Percentiles rank a stretch among this genome's conserved stretches.
Evolutionary conservation across 2,113 vertebrate species (phyloP).

Genomic region (Etheostoma cragini): DNA sequence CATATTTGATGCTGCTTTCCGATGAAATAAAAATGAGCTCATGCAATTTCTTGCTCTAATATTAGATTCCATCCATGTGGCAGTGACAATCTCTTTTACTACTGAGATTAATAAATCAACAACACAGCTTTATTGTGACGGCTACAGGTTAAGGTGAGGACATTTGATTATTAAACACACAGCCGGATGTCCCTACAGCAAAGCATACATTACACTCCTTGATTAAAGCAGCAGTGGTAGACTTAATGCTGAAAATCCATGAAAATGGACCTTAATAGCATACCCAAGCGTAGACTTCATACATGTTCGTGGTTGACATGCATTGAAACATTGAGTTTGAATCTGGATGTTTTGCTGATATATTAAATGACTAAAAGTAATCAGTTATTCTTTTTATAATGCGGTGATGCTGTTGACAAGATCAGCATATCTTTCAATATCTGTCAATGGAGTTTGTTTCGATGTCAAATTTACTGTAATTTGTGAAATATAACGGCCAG

Average conservation of each 20-base stretch:
- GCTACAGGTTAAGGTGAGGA: constrained; percentile 55
- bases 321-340: neutral
- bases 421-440: neutral
- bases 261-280: neutral
- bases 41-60: constrained; percentile 13
- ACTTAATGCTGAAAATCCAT: neutral
- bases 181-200: constrained; percentile 26
- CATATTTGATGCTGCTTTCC: constrained; percentile 32
- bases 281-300: constrained; percentile 29
- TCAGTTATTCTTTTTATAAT: constrained; percentile 18
- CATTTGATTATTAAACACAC: constrained; percentile 52
- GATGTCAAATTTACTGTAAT: neutral
- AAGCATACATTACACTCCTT: constrained; percentile 14
- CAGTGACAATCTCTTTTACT: constrained; percentile 43
- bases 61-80: constrained; percentile 24
- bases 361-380: constrained; percentile 5
- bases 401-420: constrained; percentile 5
- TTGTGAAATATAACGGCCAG: constrained; percentile 25
- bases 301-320: neutral
- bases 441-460: neutral
- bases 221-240: neutral
- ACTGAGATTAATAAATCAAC: constrained; percentile 38
- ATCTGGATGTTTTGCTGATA: constrained; percentile 19
- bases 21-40: constrained; percentile 22
- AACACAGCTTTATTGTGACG: constrained; percentile 54